Base-by-base conservation (phyloP, 2,888 invertebrate genomes). In the Campopleginae sp. region DNA sequence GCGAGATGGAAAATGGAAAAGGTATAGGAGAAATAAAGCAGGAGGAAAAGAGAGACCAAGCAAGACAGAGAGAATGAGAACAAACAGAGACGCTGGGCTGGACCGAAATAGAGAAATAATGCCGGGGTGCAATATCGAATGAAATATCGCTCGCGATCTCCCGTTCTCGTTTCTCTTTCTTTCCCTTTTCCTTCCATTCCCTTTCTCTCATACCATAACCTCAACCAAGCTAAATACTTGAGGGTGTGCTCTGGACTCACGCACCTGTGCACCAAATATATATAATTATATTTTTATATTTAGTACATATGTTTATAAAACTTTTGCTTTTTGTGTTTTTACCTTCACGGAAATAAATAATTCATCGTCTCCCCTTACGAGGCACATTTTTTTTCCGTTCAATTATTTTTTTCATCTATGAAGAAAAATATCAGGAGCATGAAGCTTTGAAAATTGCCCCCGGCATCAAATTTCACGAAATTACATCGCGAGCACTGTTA, bases 71-170 rank as follows among this genome's bases (percentile, higher is more conserved):
- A 70, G 75, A 65, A 80, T 82, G 87, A 75, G 85, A 84, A 71
- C 77, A 76, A 77, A 61, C 72, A 83, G 77, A 66, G 80, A 83
- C 63, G 80, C 77, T 76, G 85, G 68, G 79, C 84, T 84, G 86
- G 84, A 81, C 84, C 90, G 92, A 92, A 93, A 93, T 92, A 93
- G 93, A 93, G 93, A 93, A 93, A 93, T 93, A 93, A 93, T 92
- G 92, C 91, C 90, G 89, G 90, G 88, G 90, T 91, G 93, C 93
- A 93, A 93, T 93, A 93, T 93, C 93, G 93, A 92, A 93, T 93
- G 93, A 93, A 93, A 93, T 93, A 93, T 93, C 91, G 92, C 91
- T 88, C 89, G 88, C 91, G 90, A 90, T 91, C 91, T 90, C 88
- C 87, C 82, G 48, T 51, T 68, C 54, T 51, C 58, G 58, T 38